A percentile compares a stretch with the other conserved stretches of the same genome.
phyloP scores from a whole-genome alignment of 2,113 vertebrate genomes.

The Polypterus bichir region DNA sequence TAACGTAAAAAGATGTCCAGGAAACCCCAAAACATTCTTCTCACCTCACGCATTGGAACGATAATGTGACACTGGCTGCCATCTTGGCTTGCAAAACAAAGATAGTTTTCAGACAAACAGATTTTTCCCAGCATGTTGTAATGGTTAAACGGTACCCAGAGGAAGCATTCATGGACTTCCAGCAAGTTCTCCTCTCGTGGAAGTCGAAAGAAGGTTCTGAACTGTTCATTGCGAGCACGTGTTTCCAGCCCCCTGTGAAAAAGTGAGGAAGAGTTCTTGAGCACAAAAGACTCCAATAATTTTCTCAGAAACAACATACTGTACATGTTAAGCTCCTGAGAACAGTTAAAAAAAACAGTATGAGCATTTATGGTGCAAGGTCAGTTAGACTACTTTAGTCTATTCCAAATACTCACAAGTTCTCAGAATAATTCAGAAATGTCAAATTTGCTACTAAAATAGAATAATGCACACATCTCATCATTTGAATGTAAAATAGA shows the following conservation, averaged over 20 bases:
- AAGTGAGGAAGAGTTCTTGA: conserved; percentile 11
- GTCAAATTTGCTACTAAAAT: too few species aligned
- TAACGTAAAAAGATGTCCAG: too few species aligned
- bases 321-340: too few species aligned
- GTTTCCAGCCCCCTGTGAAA: conserved; percentile 71
- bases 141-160: conserved; percentile 86
- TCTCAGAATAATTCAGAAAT: too few species aligned
- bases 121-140: conserved; percentile 80
- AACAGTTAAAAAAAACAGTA: too few species aligned
- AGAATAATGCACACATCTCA: too few species aligned
- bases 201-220: conserved; percentile 78
- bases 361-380: too few species aligned
- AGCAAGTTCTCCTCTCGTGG: conserved; percentile 76
- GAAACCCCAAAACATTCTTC: too few species aligned
- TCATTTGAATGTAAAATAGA: too few species aligned
- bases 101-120: conserved; percentile 84
- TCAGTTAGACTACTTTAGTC: too few species aligned
- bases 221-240: conserved; percentile 77
- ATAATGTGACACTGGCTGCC: conserved; percentile 76
- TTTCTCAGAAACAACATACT: too few species aligned
- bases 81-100: conserved; percentile 91
- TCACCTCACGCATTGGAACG: conserved; percentile 80
- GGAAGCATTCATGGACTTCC: conserved; percentile 84
- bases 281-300: not conserved
- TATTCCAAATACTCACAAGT: too few species aligned